Evolutionary conservation across 2,113 vertebrate species (phyloP), one percentile per base, ranked within the genome.

Genomic region (Labeo rohita): DNA sequence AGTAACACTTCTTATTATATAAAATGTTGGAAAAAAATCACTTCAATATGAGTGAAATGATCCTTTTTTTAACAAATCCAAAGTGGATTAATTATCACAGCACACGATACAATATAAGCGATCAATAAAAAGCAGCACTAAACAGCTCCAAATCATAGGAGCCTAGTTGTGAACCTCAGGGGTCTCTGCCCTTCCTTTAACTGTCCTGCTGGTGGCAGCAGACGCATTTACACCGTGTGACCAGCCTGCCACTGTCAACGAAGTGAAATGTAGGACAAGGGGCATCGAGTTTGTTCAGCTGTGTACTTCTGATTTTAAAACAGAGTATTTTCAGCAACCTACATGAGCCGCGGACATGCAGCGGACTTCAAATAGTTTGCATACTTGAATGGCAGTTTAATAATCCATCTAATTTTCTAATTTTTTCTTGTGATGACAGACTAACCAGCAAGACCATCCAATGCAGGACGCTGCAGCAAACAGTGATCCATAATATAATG

Each of bases 141-240:
- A 36, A 21, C 68, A 72, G 16, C 68, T 43, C 0, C 1, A 70
- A 8, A n/a, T n/a, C n/a, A n/a, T n/a, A n/a, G n/a, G n/a, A n/a
- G n/a, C n/a, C n/a, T n/a, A 68, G 34, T 2, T 70, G 66, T 70
- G 63, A 3, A 23, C 61, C 2, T 68, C 15, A 63, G 21, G 5
- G 10, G 8, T 47, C 28, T 72, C 52, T 84, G 70, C 9, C 12
- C 6, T 84, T 13, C 3, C 6, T 21, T 43, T 6, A 8, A 36
- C 36, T 76, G 50, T 43, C 88, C 89, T 86, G 81, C 45, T 59
- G 88, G 39, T 52, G 89, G 89, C 84, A 83, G 86, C 73, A 90
- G 43, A 79, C 54, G 18, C 84, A 28, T 70, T 77, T 50, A 47
- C 15, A 39, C 9, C 1, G 47, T 7, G 54, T 65, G 36, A 21